phyloP scores from a whole-genome alignment of 1,140 invertebrate genomes.

The Diorhabda carinulata region DNA sequence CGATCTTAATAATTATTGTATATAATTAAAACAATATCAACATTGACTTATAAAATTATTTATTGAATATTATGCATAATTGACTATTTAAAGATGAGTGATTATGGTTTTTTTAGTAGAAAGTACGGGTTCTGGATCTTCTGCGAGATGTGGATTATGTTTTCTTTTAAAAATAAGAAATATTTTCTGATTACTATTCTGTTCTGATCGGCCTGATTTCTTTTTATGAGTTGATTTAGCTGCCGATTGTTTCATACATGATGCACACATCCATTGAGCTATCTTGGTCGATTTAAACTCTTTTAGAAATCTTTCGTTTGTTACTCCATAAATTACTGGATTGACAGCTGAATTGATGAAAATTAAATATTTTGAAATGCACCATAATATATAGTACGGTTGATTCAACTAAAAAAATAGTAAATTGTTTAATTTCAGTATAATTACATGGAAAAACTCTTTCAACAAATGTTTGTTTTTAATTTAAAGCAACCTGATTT shows the following conservation, averaged over 20 bases:
- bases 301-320: constrained; percentile 61
- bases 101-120: not conserved
- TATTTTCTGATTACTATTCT: constrained; percentile 8
- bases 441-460: too few relatives aligned
- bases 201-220: constrained; percentile 6
- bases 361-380: constrained; percentile 63
- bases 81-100: not conserved
- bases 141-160: constrained; percentile 5
- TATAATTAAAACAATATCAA: too few relatives aligned
- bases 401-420: constrained; percentile 1
- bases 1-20: too few relatives aligned
- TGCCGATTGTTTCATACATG: not conserved
- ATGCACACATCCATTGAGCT: constrained; percentile 3
- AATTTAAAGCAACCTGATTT: too few relatives aligned
- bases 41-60: not conserved
- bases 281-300: constrained; percentile 47
- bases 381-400: constrained; percentile 51
- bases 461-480: too few relatives aligned
- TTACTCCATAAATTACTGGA: constrained; percentile 70
- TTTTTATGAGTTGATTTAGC: constrained; percentile 1
- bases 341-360: constrained; percentile 69
- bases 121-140: not conserved
- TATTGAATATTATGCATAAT: constrained; percentile 2
- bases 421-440: not conserved
- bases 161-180: constrained; percentile 21